Evolutionary conservation across 2,888 invertebrate species (phyloP), one percentile per base, ranked within the genome.

Genomic region (Arctia plantaginis): DNA sequence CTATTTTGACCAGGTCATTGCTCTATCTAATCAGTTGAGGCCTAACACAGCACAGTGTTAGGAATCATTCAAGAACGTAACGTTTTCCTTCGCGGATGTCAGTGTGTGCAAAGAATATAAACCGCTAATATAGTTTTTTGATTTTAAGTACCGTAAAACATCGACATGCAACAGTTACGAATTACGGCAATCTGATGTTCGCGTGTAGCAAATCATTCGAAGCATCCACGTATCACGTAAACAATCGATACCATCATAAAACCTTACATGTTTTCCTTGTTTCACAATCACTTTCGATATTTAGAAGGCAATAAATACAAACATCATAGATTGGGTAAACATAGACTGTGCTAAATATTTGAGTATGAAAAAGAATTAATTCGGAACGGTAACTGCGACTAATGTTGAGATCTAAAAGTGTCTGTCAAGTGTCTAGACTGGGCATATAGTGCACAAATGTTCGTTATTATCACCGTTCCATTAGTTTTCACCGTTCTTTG

Each of bases 161-260:
- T 86, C 18, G 62, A 23, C 85, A 90, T 90, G 91, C 90, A 91
- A 93, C 92, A 89, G 91, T 93, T 92, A 93, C 79, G 71, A 84
- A 86, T 90, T 93, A 92, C 93, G 88, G 93, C 93, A 90, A 90
- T 80, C 79, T 78, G 80, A 83, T 86, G 91, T 64, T 84, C 70
- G 84, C 93, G 93, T 93, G 93, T 86, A 86, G 79, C 73, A 83
- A 88, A 89, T 87, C 85, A 83, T 86, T 85, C 83, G 84, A 86
- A 88, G 81, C 86, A 85, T 88, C 85, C 76, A 79, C 55, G 68
- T 79, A 86, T 73, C 81, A 73, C 75, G 79, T 79, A 77, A 79
- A 81, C 74, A 79, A 62, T 65, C 75, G 79, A 81, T 83, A 83
- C 75, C 79, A 80, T 80, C 80, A 72, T 74, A 71, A 83, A 74